Conservation (phyloP, 2,888 invertebrate genomes). For the Lomographa bimaculata region DNA sequence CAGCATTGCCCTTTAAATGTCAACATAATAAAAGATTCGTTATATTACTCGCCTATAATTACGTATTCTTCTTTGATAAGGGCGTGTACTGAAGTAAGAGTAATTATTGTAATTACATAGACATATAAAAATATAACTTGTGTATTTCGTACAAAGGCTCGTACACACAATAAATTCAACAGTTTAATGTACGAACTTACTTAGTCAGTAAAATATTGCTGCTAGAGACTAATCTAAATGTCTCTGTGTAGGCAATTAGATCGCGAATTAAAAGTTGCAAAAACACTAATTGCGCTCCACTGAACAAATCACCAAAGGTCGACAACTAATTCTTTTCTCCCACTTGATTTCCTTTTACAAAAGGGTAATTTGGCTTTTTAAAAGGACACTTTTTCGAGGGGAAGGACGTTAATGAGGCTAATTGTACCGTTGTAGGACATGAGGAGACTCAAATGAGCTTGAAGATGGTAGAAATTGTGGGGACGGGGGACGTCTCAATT, state of each 20-base stretch:
- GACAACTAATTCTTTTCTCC: constrained; percentile 39
- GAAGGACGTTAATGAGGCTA: constrained; percentile 42
- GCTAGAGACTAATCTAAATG: too few relatives aligned
- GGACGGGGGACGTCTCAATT: constrained; percentile 53
- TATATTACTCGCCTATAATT: too few relatives aligned
- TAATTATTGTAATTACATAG: too few relatives aligned
- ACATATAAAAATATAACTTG: too few relatives aligned
- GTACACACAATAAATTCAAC: too few relatives aligned
- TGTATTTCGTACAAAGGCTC: too few relatives aligned
- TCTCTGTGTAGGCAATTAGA: constrained; percentile 21
- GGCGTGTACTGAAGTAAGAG: too few relatives aligned
- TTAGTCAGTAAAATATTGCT: too few relatives aligned
- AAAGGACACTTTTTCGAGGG: constrained; percentile 39
- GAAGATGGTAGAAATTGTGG: constrained; percentile 53
- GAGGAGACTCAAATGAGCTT: constrained; percentile 45
- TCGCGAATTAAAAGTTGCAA: constrained; percentile 27
- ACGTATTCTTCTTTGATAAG: too few relatives aligned
- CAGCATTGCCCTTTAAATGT: too few relatives aligned
- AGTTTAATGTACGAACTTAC: too few relatives aligned
- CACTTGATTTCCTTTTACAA: constrained; percentile 38
- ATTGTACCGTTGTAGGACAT: constrained; percentile 42
- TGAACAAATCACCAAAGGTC: constrained; percentile 36
- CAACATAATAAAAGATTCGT: too few relatives aligned
- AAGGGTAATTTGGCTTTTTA: constrained; percentile 45
- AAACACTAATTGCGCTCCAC: constrained; percentile 33